phyloP scores from a whole-genome alignment of 2,797 vertebrate genomes.

The Merluccius polli region DNA sequence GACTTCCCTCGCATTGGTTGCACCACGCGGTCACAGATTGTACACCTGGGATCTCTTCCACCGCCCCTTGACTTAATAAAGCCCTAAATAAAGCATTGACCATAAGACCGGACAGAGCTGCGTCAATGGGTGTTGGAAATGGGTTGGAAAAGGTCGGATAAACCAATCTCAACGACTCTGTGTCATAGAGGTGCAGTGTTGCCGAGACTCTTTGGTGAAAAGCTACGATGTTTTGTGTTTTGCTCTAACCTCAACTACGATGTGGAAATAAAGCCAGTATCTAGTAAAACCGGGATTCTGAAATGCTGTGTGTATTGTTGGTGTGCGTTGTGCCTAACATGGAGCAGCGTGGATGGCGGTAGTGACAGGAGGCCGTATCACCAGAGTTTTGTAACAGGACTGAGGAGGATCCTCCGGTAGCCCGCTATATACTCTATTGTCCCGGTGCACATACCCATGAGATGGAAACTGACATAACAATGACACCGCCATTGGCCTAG shows the following conservation, averaged over 20 bases:
- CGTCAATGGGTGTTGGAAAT: background rate
- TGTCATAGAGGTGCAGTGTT: background rate
- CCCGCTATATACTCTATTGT: slow-evolving; percentile 39
- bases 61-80: background rate
- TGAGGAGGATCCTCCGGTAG: slow-evolving; percentile 25
- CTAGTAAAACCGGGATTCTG: too few relatives aligned
- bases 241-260: too few relatives aligned
- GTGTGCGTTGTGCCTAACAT: too few relatives aligned
- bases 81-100: background rate
- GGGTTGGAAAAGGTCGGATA: background rate
- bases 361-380: background rate
- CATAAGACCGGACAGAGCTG: background rate
- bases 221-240: too few relatives aligned
- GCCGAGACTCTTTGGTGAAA: background rate
- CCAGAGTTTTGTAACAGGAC: slow-evolving; percentile 31
- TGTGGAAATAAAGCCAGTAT: too few relatives aligned
- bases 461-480: slow-evolving; percentile 43
- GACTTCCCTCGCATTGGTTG: background rate
- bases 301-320: too few relatives aligned
- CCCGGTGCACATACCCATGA: slow-evolving; percentile 40
- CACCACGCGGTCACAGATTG: background rate
- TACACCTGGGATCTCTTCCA: background rate
- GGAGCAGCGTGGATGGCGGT: too few relatives aligned
- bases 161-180: background rate
- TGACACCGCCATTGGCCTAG: slow-evolving; percentile 29